These are phyloP conservation scores for Nymphalis urticae DNA, from an alignment of 2,888 invertebrate species.

Conservation along the genomic window DNA sequence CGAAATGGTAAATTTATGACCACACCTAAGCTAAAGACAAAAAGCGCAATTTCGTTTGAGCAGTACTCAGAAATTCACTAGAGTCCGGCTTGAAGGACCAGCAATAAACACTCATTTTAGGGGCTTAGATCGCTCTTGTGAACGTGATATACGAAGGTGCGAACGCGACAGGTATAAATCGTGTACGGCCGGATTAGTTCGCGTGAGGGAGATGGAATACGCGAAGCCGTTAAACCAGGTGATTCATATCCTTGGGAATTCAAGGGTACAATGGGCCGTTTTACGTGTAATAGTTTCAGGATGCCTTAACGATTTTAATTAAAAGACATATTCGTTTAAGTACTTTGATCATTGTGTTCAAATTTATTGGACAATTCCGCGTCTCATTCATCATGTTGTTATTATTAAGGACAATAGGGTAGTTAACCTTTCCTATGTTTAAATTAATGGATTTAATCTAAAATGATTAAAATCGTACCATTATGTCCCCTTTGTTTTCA, in stretches of 20 bases:
- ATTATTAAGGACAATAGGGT: background rate
- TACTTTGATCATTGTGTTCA: constrained; percentile 14
- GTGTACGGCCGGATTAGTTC: constrained; percentile 51
- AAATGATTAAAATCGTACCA: background rate
- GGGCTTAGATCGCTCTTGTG: constrained; percentile 66
- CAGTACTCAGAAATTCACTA: constrained; percentile 43
- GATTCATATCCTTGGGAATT: constrained; percentile 40
- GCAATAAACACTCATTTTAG: constrained; percentile 78
- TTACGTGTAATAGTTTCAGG: constrained; percentile 31
- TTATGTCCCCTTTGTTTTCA: no score
- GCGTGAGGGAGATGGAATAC: constrained; percentile 52
- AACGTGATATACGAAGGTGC: constrained; percentile 66
- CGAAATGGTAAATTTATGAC: constrained; percentile 41
- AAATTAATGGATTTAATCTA: background rate
- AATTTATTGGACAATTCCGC: constrained; percentile 9
- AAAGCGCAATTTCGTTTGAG: constrained; percentile 52
- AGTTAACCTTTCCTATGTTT: no score
- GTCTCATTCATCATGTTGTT: constrained; percentile 2
- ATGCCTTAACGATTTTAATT: constrained; percentile 30
- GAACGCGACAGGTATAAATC: constrained; percentile 61
- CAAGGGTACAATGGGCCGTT: constrained; percentile 33
- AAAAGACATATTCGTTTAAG: constrained; percentile 25
- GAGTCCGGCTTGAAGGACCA: constrained; percentile 65
- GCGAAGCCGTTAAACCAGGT: constrained; percentile 35
- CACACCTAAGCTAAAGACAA: constrained; percentile 48